These are phyloP conservation scores for Pempheris klunzingeri DNA, from an alignment of 2,797 vertebrate genomes.

Conservation along the genomic window DNA sequence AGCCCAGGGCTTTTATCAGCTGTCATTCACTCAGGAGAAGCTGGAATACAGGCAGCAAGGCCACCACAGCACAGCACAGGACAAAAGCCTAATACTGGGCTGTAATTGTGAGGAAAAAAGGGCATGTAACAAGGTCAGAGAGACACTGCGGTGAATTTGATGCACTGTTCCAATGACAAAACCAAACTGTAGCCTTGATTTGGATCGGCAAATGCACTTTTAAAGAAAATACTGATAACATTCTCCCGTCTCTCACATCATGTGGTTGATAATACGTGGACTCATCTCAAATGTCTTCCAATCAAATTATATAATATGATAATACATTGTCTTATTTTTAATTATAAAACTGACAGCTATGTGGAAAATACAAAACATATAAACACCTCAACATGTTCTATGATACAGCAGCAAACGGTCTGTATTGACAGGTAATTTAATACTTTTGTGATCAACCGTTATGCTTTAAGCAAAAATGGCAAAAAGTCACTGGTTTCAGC, in stretches of 20 bases:
- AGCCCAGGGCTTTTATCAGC: slow-evolving; percentile 81
- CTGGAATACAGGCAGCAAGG: slow-evolving; percentile 79
- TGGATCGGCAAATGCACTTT: slow-evolving; percentile 49
- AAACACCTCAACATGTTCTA: background rate
- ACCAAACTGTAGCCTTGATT: slow-evolving; percentile 54
- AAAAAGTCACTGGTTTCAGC: background rate
- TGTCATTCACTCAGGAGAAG: slow-evolving; percentile 80
- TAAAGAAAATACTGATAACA: slow-evolving; percentile 30
- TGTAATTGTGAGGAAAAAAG: slow-evolving; percentile 76
- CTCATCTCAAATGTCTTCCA: slow-evolving; percentile 2
- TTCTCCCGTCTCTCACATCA: slow-evolving; percentile 27
- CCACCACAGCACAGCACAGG: slow-evolving; percentile 68
- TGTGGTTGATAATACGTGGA: slow-evolving; percentile 15
- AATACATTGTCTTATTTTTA: no score
- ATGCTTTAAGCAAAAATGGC: background rate
- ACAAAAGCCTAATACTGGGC: slow-evolving; percentile 78
- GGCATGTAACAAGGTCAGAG: slow-evolving; percentile 76
- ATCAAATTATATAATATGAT: background rate
- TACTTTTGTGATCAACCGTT: background rate
- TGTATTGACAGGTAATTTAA: background rate
- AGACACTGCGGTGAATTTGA: slow-evolving; percentile 54
- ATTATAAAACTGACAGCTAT: no score
- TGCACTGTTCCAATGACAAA: slow-evolving; percentile 59
- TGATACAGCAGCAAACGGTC: no score
- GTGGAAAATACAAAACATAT: background rate